Evolutionary conservation across 2,888 invertebrate genomes (phyloP).

Genomic region (Cheiracanthium punctorium): DNA sequence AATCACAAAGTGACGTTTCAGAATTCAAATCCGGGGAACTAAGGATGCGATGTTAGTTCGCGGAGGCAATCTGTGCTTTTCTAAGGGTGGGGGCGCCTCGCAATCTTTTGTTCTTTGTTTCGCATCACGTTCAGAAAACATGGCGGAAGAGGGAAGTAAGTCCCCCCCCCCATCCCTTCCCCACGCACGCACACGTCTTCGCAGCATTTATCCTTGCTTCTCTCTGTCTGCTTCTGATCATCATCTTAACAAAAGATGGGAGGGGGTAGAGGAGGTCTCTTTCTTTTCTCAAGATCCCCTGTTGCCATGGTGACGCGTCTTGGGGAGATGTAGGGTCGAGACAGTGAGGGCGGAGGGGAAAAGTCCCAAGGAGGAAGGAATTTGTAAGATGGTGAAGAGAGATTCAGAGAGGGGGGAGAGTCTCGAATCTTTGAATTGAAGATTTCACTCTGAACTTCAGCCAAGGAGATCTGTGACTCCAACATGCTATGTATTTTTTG

Average conservation of each 20-base stretch:
- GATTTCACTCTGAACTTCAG: too few species aligned
- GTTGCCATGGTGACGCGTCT: background rate
- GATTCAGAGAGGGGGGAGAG: too few species aligned
- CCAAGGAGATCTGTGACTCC: too few species aligned
- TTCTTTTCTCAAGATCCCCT: slow-evolving; percentile 5
- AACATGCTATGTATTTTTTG: too few species aligned
- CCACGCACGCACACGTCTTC: too few species aligned
- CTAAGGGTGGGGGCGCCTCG: background rate
- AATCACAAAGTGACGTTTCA: too few species aligned
- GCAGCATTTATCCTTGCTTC: slow-evolving; percentile 15
- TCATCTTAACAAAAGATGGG: slow-evolving; percentile 22
- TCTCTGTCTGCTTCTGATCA: too few species aligned
- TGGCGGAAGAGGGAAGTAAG: slow-evolving; percentile 29
- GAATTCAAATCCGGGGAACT: too few species aligned
- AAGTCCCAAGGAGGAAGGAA: background rate
- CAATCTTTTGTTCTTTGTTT: slow-evolving; percentile 21
- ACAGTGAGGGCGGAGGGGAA: background rate
- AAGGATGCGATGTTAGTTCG: too few species aligned
- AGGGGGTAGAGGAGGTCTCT: background rate
- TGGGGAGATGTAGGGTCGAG: background rate
- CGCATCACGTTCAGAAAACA: slow-evolving; percentile 54
- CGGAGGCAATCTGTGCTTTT: background rate
- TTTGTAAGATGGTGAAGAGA: too few species aligned
- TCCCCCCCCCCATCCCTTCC: slow-evolving; percentile 18
- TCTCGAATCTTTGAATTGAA: too few species aligned